Evolutionary conservation across 2,113 vertebrate species (phyloP), one percentile per base, ranked within the genome.

Genomic region (Acinonyx jubatus): DNA sequence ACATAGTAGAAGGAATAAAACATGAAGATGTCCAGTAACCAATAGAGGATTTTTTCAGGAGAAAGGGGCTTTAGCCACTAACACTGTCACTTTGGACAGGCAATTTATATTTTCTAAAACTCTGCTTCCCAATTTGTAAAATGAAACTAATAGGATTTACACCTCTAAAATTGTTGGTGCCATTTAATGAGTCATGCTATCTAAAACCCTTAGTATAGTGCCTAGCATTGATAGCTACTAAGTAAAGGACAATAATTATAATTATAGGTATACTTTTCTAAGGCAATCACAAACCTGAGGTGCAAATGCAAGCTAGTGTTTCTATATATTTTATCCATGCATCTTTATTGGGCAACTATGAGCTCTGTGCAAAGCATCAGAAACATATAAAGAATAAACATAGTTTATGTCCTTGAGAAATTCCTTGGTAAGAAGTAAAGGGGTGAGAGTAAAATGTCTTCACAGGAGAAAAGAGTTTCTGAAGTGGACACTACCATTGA

Each of bases 91-190:
- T 4, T 79, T 38, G 6, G 73, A 12, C 3, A 83, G 74, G 29
- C 65, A 91, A 89, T 45, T 97, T 65, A 80, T 41, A 76, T 93
- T 85, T 93, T 91, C 89, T 96, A 41, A 96, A 94, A 80, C 29
- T 97, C 36, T 73, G 61, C 18, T 93, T 83, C 41, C 41, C 91
- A 73, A 76, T 71, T 88, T 94, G 13, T 85, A 85, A 78, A 96
- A 55, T 89, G 8, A 94, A 79, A 86, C 38, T 66, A 86, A 66
- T 18, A 93, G 45, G 31, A 92, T 63, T 55, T 71, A 21, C 23
- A 61, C 11, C 45, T 27, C 19, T 16, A 4, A 84, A 94, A 85
- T 57, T 85, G 2, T 45, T 71, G 14, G 61, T 89, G 36, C 36
- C 66, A 52, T 94, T 94, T 61, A 96, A 86, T 83, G 25, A 92